phyloP scores from a whole-genome alignment of 64 coral and sea anemone genomes.

The Acropora yongei region DNA sequence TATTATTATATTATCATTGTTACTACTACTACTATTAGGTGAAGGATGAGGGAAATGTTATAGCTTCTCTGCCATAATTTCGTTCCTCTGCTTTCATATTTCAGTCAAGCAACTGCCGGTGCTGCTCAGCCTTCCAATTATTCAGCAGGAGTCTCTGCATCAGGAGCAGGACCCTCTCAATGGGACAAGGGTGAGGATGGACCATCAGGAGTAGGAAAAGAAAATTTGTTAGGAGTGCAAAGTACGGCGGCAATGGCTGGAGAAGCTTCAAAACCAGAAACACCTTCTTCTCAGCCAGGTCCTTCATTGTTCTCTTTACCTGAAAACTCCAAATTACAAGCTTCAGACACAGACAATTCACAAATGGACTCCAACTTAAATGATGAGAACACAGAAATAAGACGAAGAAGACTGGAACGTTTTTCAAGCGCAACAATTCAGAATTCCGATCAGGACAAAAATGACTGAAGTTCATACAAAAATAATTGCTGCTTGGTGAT shows the following conservation, averaged over 20 bases:
- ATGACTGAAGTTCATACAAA: not conserved
- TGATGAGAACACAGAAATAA: constrained; percentile 74
- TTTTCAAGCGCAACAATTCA: constrained; percentile 28
- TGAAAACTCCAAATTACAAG: not conserved
- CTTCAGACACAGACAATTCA: constrained; percentile 22
- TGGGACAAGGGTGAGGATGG: not conserved
- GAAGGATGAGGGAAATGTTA: not conserved
- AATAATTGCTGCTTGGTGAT: not conserved
- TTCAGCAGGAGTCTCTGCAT: constrained; percentile 28
- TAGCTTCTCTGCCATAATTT: not conserved
- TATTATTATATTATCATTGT: too few relatives aligned
- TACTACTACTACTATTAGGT: too few relatives aligned
- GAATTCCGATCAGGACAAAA: not conserved
- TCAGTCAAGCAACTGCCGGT: constrained; percentile 49
- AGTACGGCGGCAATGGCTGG: not conserved
- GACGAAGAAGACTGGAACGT: constrained; percentile 56
- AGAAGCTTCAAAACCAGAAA: not conserved
- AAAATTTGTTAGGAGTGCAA: not conserved
- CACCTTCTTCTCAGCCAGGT: not conserved
- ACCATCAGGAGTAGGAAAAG: not conserved
- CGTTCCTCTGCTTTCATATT: not conserved
- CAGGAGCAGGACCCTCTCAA: not conserved
- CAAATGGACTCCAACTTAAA: constrained; percentile 8
- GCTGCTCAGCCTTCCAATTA: constrained; percentile 10
- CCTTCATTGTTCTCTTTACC: not conserved